Percentiles rank a stretch among this genome's conserved stretches.
These are phyloP conservation scores for Neoitamus cyanurus DNA, from an alignment of 2,888 invertebrate genomes.

Conservation along the genomic window DNA sequence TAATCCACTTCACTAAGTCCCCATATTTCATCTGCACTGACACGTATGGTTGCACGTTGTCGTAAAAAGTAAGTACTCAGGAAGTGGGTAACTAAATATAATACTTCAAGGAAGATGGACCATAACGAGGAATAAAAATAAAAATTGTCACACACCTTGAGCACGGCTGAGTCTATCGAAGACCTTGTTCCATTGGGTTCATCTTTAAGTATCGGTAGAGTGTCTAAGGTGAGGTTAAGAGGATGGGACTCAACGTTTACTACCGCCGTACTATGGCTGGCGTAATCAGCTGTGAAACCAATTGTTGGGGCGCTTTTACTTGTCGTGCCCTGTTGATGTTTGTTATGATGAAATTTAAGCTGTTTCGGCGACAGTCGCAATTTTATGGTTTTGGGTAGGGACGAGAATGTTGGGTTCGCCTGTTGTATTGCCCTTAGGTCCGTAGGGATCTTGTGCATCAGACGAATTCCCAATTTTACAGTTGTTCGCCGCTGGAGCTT, in stretches of 20 bases:
- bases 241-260: slow-evolving; percentile 46
- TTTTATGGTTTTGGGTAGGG: slow-evolving; percentile 55
- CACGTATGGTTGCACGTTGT: neutral
- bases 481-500: slow-evolving; percentile 79
- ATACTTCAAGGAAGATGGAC: neutral
- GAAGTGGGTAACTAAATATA: neutral
- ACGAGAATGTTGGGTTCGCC: slow-evolving; percentile 53
- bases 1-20: neutral
- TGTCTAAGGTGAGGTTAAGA: slow-evolving; percentile 16
- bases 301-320: slow-evolving; percentile 35
- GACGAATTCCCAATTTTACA: slow-evolving; percentile 83
- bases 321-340: slow-evolving; percentile 5
- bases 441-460: slow-evolving; percentile 71
- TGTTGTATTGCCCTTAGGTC: slow-evolving; percentile 54
- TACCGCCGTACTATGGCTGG: slow-evolving; percentile 31
- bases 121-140: neutral
- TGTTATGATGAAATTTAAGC: slow-evolving; percentile 53
- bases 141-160: neutral
- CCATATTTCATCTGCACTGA: neutral
- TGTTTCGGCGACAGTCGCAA: slow-evolving; percentile 57
- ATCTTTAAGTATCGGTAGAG: slow-evolving; percentile 8
- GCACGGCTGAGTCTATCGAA: neutral
- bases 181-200: neutral
- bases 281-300: slow-evolving; percentile 28
- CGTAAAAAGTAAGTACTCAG: neutral